Base-by-base conservation (phyloP, 2,888 invertebrate genomes). In the Amaurobius ferox region DNA sequence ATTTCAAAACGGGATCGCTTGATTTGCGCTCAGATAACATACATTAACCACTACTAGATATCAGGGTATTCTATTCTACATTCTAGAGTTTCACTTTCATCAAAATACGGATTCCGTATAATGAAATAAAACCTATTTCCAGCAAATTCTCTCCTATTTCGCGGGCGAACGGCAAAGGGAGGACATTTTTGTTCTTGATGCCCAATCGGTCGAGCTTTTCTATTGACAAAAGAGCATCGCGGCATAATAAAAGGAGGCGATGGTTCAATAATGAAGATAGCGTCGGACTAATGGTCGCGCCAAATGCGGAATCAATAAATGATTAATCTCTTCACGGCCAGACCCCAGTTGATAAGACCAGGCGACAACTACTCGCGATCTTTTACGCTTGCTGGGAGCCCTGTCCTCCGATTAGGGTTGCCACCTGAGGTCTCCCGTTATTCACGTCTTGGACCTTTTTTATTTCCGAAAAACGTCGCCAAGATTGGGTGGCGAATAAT, bases 251-350 rank as follows among this genome's bases (percentile, higher is more conserved):
- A 44, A 79, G 79, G 79, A 72, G 67, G 68, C 78, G 78, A 78
- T 78, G 68, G 79, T 72, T 79, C 79, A 79, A 68, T 79, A 79
- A 79, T 79, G 79, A 79, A 79, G 79, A 79, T 79, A 79, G 79
- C 72, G 79, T 79, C 72, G 79, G 44, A 66, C 72, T 79, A 79
- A 79, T 79, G 79, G 79, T 72, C 64, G 66, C 66, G 44, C 71
- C 68, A 79, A 79, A 79, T 79, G 79, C 72, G 79, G 79, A 79
- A 79, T 79, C 79, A 72, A 79, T 79, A 79, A 66, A 79, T 79
- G 79, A 79, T 79, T 79, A 79, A 79, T 79, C 79, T 72, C 79
- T 62, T 30, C 70, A 39, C 72, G 71, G 55, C 72, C 79, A 72
- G 79, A 78, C 70, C 40, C 44, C 19, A 29, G 30, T 19, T 67